Conservation (phyloP, 2,888 invertebrate species). For the Coleophora deauratella region DNA sequence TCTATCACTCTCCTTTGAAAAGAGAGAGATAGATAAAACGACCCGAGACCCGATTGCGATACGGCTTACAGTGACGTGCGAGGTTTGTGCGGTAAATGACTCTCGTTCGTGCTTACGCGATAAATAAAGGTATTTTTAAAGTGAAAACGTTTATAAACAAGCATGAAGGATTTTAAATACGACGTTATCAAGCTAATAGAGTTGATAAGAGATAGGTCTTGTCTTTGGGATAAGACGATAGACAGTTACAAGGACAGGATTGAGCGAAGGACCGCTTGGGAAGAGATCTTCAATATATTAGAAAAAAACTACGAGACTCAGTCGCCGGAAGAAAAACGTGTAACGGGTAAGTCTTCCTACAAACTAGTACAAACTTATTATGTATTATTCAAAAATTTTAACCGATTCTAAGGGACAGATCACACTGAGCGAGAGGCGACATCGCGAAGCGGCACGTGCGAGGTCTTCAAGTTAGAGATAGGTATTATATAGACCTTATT, state of each 20-base stretch:
- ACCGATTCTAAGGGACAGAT: no score
- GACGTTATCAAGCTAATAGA: slow-evolving; percentile 43
- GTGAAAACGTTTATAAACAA: no score
- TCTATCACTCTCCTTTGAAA: slow-evolving; percentile 17
- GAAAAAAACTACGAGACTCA: slow-evolving; percentile 47
- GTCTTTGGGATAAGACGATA: slow-evolving; percentile 56
- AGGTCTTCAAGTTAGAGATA: no score
- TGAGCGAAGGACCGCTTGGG: slow-evolving; percentile 54
- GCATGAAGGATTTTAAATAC: slow-evolving; percentile 52
- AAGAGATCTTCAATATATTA: slow-evolving; percentile 46
- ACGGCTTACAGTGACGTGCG: slow-evolving; percentile 41
- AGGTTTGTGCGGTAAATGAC: slow-evolving; percentile 10
- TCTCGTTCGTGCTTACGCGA: not conserved
- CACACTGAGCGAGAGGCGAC: no score
- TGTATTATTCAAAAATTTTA: no score
- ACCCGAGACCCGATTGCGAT: slow-evolving; percentile 29
- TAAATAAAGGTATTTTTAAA: slow-evolving; percentile 1
- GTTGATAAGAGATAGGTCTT: slow-evolving; percentile 41
- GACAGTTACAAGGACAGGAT: slow-evolving; percentile 56
- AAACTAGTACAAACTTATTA: no score
- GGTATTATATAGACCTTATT: no score
- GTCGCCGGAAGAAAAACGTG: slow-evolving; percentile 40
- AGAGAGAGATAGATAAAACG: slow-evolving; percentile 34
- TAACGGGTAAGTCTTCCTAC: slow-evolving; percentile 37
- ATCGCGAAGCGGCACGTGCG: no score